These are phyloP conservation scores for Andrena dorsata DNA, from an alignment of 2,888 invertebrate genomes.

Conservation along the genomic window DNA sequence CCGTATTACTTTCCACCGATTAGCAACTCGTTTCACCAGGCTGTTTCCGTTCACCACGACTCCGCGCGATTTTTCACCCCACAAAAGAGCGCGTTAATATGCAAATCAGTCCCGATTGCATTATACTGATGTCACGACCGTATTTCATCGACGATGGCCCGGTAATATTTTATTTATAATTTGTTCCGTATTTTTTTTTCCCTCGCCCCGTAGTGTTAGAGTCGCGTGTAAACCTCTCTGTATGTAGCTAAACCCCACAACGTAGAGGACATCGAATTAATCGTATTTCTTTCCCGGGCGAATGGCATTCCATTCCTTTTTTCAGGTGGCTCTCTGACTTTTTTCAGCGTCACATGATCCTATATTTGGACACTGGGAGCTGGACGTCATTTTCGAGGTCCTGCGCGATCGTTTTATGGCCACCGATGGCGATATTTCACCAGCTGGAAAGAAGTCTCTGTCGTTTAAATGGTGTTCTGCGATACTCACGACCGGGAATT, in stretches of 20 bases:
- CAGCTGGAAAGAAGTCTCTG: background rate
- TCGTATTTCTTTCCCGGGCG: background rate
- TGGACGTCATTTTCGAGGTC: conserved; percentile 19
- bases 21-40: conserved; percentile 24
- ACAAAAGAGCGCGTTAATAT: conserved; percentile 50
- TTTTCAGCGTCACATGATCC: conserved; percentile 26
- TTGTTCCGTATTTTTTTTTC: conserved; percentile 39
- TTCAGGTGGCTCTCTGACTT: conserved; percentile 20
- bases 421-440: background rate
- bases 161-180: conserved; percentile 46
- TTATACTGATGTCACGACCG: conserved; percentile 18
- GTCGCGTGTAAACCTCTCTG: background rate
- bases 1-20: conserved; percentile 17
- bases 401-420: conserved; percentile 6
- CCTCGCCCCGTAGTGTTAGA: background rate
- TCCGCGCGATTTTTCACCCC: conserved; percentile 43
- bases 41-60: conserved; percentile 2
- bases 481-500: background rate
- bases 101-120: conserved; percentile 51
- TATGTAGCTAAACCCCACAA: background rate
- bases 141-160: conserved; percentile 42
- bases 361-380: conserved; percentile 44
- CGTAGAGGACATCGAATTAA: conserved; percentile 27
- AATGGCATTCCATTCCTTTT: conserved; percentile 11
- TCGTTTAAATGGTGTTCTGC: background rate